A percentile compares a stretch with the other conserved stretches of the same genome.
Conservation (phyloP, 2,113 vertebrate species). For the Prietella phreatophila region DNA sequence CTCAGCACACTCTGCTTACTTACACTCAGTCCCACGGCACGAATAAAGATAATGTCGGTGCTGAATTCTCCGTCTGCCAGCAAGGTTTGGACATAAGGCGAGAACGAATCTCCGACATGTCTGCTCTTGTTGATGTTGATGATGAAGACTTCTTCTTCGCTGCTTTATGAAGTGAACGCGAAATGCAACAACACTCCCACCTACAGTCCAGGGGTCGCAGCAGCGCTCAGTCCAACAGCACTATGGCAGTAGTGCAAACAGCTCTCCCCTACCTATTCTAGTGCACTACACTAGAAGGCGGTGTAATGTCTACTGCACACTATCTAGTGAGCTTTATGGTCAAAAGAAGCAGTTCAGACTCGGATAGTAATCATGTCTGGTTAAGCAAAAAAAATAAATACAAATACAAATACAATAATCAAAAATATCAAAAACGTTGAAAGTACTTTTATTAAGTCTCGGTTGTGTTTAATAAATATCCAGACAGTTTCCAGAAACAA, state of each 20-base stretch:
- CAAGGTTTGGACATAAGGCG: constrained; percentile 11
- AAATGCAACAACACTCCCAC: background rate
- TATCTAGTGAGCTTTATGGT: background rate
- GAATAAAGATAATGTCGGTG: background rate
- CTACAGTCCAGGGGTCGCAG: background rate
- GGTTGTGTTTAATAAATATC: background rate
- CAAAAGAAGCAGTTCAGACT: background rate
- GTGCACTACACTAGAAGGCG: background rate
- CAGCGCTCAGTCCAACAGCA: background rate
- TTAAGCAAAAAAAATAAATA: background rate
- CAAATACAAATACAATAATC: background rate
- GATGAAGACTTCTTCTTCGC: background rate
- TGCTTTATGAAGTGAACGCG: background rate
- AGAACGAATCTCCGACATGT: constrained; percentile 29
- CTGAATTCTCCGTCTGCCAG: background rate
- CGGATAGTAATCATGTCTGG: background rate
- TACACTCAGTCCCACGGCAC: background rate
- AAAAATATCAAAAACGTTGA: background rate
- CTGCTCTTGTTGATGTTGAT: constrained; percentile 40
- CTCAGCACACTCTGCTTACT: background rate
- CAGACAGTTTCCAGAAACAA: background rate
- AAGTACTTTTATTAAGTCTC: background rate
- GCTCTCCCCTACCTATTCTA: background rate
- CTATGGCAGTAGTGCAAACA: background rate
- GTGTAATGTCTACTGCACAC: background rate